phyloP scores from a whole-genome alignment of 2,113 vertebrate genomes.

The Prolemur simus region DNA sequence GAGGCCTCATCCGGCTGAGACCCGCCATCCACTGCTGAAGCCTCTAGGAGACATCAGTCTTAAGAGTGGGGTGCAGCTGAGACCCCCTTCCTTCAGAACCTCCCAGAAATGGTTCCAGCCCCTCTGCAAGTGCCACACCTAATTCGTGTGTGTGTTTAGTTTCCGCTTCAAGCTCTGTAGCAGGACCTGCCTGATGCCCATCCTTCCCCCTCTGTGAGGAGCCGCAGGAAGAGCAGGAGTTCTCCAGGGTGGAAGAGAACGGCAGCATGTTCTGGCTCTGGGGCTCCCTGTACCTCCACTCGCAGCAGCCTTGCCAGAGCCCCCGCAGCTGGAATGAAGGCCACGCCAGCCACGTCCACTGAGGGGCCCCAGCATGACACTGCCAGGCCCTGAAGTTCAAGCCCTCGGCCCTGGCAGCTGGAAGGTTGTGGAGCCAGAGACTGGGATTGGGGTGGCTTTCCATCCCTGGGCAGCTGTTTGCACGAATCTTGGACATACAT shows the following conservation, averaged over 20 bases:
- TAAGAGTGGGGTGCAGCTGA: background rate
- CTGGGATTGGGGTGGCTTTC: background rate
- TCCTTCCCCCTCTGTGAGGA: background rate
- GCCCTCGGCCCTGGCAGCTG: fast-evolving
- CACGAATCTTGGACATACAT: slow-evolving; percentile 65
- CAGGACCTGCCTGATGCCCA: background rate
- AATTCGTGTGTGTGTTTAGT: background rate
- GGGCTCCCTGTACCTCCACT: background rate
- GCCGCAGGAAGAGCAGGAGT: background rate
- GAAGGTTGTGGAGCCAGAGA: background rate
- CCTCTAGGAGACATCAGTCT: background rate
- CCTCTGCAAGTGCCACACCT: background rate
- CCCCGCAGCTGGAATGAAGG: background rate
- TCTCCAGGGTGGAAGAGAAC: background rate
- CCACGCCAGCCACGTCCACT: background rate
- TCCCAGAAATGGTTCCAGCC: background rate
- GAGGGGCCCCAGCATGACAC: background rate
- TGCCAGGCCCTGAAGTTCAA: background rate
- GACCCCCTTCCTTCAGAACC: background rate
- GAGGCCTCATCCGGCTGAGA: background rate
- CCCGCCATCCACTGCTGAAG: background rate
- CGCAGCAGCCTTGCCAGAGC: background rate
- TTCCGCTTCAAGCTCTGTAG: slow-evolving; percentile 44
- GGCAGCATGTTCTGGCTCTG: fast-evolving
- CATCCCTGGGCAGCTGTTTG: slow-evolving; percentile 44